phyloP scores from a whole-genome alignment of 2,888 invertebrate species.

The Oscheius sp. region DNA sequence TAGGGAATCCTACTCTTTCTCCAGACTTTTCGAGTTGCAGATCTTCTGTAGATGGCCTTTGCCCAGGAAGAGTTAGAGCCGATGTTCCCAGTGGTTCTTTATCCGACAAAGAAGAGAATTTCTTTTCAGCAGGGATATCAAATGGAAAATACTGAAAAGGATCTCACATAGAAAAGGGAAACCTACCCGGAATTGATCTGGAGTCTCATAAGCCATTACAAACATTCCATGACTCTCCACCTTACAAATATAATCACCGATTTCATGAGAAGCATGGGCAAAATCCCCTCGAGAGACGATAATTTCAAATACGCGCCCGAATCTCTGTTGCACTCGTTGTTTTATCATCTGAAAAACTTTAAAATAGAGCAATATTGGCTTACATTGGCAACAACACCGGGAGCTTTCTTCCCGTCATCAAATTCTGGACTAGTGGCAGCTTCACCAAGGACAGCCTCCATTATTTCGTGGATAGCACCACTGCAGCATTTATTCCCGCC shows the following conservation, averaged over 20 bases:
- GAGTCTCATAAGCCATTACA: constrained; percentile 48
- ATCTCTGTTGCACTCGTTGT: constrained; percentile 47
- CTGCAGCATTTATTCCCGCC: constrained; percentile 52
- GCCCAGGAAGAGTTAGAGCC: constrained; percentile 35
- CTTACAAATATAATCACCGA: constrained; percentile 47
- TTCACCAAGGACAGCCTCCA: constrained; percentile 47
- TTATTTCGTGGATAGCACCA: constrained; percentile 46
- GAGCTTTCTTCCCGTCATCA: constrained; percentile 37
- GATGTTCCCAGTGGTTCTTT: constrained; percentile 9
- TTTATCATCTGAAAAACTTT: constrained; percentile 49
- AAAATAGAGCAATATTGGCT: too few relatives aligned
- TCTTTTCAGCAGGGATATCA: constrained; percentile 40
- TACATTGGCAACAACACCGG: constrained; percentile 46
- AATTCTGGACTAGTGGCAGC: constrained; percentile 49
- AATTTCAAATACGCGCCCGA: constrained; percentile 47
- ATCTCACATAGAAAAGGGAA: not conserved
- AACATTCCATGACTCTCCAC: constrained; percentile 42
- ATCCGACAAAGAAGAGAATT: constrained; percentile 27
- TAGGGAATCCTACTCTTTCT: constrained; percentile 48
- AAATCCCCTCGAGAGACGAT: constrained; percentile 49
- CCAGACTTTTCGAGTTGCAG: constrained; percentile 39
- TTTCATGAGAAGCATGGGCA: constrained; percentile 32
- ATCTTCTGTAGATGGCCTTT: not conserved
- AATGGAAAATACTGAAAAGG: constrained; percentile 42
- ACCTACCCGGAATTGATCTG: constrained; percentile 34